phyloP scores from a whole-genome alignment of 2,797 vertebrate genomes.

The Lycodopsis pacificus region DNA sequence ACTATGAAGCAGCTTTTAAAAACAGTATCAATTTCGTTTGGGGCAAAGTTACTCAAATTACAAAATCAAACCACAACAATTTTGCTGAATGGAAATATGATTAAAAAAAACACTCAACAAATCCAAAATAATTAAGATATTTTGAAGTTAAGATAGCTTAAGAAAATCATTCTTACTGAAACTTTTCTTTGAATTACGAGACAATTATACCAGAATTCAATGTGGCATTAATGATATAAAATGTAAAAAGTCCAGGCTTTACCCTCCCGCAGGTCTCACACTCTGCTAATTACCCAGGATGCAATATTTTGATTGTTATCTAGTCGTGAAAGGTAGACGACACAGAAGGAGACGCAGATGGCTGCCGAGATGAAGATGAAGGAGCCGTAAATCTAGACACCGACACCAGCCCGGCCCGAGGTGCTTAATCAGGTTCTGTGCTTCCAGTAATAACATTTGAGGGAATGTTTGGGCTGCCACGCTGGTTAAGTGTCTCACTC shows the following conservation, averaged over 20 bases:
- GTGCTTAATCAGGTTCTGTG: constrained; percentile 85
- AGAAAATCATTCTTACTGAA: too few relatives aligned
- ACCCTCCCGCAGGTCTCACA: neutral
- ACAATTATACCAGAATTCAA: neutral
- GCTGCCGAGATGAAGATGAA: constrained; percentile 58
- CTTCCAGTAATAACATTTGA: constrained; percentile 89
- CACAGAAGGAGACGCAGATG: constrained; percentile 66
- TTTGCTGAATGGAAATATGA: neutral
- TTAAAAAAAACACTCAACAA: neutral
- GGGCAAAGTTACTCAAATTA: neutral
- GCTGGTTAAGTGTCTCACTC: constrained; percentile 84
- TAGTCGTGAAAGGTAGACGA: constrained; percentile 34
- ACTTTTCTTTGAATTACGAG: neutral
- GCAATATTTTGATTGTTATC: constrained; percentile 73
- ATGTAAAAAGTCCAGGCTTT: constrained; percentile 29
- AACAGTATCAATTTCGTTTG: neutral
- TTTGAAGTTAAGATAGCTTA: neutral
- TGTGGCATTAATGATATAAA: neutral
- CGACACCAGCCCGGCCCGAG: constrained; percentile 72
- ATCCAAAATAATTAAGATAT: neutral
- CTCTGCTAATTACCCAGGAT: constrained; percentile 40
- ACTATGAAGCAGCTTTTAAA: neutral
- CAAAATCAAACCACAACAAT: neutral
- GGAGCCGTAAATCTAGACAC: constrained; percentile 62
- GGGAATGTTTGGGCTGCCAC: constrained; percentile 84